These are phyloP conservation scores for Tenthredo distinguenda DNA, from an alignment of 2,888 invertebrate species.

Conservation along the genomic window DNA sequence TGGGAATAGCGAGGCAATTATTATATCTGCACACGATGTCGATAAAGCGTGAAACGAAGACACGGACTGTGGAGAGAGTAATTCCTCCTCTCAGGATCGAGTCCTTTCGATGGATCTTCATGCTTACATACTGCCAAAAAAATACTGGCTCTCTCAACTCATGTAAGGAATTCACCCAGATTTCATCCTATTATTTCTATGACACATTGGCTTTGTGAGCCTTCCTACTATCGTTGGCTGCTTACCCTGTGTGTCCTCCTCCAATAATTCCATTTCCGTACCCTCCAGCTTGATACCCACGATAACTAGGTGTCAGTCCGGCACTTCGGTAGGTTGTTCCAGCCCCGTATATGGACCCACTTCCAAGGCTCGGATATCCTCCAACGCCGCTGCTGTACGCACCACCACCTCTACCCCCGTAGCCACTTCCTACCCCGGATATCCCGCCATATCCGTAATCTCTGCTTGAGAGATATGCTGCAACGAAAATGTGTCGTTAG, in stretches of 20 bases:
- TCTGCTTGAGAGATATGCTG: slow-evolving; percentile 65
- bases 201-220: background rate
- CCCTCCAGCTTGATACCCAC: slow-evolving; percentile 60
- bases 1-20: background rate
- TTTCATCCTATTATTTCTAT: background rate
- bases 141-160: background rate
- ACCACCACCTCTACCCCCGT: slow-evolving; percentile 59
- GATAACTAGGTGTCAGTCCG: slow-evolving; percentile 60
- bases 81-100: background rate
- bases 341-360: slow-evolving; percentile 61
- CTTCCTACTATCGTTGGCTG: background rate
- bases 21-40: background rate
- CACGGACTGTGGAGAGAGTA: background rate
- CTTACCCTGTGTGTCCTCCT: slow-evolving; percentile 67
- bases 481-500: slow-evolving; percentile 46
- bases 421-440: slow-evolving; percentile 54
- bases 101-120: background rate
- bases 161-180: background rate
- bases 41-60: background rate
- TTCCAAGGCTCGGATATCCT: slow-evolving; percentile 57
- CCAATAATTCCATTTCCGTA: slow-evolving; percentile 63
- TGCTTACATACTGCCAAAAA: background rate
- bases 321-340: slow-evolving; percentile 62
- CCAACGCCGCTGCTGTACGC: slow-evolving; percentile 58
- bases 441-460: slow-evolving; percentile 65